Evolutionary conservation across 2,113 vertebrate genomes (phyloP).

Genomic region (Vulpes lagopus): DNA sequence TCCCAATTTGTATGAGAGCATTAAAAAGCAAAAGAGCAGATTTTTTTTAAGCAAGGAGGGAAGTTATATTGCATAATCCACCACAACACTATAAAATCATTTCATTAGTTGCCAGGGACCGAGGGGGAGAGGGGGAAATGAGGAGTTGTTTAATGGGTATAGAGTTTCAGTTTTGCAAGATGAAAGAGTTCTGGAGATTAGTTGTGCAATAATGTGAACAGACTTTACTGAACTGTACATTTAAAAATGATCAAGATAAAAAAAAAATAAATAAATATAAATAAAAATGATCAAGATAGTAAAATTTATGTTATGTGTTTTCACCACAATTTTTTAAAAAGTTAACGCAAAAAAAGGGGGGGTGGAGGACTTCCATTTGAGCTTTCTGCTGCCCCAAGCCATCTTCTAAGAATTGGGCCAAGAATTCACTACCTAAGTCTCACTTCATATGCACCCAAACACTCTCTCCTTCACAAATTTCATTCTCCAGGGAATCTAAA

Average conservation of each 20-base stretch:
- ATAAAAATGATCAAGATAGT: neutral
- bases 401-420: neutral
- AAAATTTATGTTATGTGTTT: neutral
- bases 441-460: neutral
- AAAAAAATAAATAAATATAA: no score
- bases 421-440: neutral
- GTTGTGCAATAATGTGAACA: neutral
- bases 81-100: neutral
- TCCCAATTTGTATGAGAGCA: neutral
- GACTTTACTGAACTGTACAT: neutral
- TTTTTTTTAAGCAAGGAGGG: neutral
- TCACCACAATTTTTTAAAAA: neutral
- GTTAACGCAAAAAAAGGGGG: neutral
- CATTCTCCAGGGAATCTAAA: neutral
- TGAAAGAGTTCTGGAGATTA: neutral
- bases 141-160: neutral
- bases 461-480: neutral
- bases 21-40: neutral
- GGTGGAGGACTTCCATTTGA: neutral
- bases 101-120: neutral
- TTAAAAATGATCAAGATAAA: neutral
- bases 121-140: neutral
- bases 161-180: slow-evolving; percentile 27
- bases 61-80: neutral
- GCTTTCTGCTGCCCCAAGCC: neutral